A percentile compares a stretch with the other conserved stretches of the same genome.
Conservation (phyloP, 2,888 invertebrate genomes). For the Plebejus melissa region DNA sequence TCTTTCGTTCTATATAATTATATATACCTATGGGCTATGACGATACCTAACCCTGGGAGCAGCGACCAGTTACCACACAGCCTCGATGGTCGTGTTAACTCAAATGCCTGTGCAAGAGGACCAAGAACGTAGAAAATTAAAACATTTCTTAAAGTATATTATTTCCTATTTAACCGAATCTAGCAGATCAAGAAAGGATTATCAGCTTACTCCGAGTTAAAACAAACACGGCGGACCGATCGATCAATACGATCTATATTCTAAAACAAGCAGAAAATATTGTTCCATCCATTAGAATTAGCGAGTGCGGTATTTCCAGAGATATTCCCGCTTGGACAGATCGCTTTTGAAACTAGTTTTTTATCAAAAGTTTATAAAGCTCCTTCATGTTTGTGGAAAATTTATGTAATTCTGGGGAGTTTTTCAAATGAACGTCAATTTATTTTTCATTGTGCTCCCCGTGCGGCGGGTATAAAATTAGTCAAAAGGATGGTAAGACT, state of each 20-base stretch:
- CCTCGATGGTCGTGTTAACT: background rate
- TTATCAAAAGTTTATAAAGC: slow-evolving; percentile 1
- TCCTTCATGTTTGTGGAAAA: slow-evolving; percentile 3
- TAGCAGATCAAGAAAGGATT: background rate
- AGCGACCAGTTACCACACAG: too few relatives aligned
- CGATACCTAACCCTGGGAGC: too few relatives aligned
- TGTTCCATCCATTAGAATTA: slow-evolving; percentile 6
- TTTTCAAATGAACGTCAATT: background rate
- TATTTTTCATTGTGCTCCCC: background rate
- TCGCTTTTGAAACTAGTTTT: slow-evolving; percentile 13
- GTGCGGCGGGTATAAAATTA: background rate
- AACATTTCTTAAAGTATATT: background rate
- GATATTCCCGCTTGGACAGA: background rate
- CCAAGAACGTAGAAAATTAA: background rate
- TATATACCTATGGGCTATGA: too few relatives aligned
- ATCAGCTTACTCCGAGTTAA: background rate
- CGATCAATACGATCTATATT: background rate
- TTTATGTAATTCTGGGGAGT: background rate
- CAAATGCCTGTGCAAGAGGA: background rate
- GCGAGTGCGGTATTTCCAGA: background rate
- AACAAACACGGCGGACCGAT: background rate
- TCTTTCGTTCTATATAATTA: too few relatives aligned
- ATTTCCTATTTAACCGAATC: background rate
- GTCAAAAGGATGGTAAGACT: background rate
- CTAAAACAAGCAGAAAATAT: slow-evolving; percentile 6